Percentiles rank a stretch among this genome's conserved stretches.
Evolutionary conservation across 2,888 invertebrate species (phyloP).

Genomic region (Nasonovia ribisnigri): DNA sequence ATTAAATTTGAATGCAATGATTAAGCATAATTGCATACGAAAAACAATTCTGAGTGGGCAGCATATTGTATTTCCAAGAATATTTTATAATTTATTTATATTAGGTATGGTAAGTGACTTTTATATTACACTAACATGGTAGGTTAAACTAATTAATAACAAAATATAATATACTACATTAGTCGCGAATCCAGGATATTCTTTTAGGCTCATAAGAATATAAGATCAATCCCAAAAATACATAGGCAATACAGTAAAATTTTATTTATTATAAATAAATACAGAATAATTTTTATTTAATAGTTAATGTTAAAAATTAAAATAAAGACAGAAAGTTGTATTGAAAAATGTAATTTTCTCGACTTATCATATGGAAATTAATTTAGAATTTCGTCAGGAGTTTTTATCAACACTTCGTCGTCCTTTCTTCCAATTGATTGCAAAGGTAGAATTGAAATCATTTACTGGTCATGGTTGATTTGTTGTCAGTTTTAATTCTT

Average conservation of each 20-base stretch:
- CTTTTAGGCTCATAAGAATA: not conserved
- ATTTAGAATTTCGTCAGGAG: not conserved
- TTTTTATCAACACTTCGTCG: not conserved
- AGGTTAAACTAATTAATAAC: too few relatives aligned
- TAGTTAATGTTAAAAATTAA: not conserved
- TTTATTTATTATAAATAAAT: not conserved
- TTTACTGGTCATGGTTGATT: not conserved
- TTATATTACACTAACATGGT: too few relatives aligned
- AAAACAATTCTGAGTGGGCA: too few relatives aligned
- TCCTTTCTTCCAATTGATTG: not conserved
- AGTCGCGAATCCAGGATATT: not conserved
- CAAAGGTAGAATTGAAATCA: not conserved
- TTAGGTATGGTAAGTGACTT: too few relatives aligned
- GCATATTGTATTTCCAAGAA: too few relatives aligned
- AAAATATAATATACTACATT: too few relatives aligned
- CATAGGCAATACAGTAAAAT: not conserved
- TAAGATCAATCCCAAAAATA: not conserved
- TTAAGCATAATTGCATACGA: too few relatives aligned
- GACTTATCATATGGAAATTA: not conserved
- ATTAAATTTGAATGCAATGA: too few relatives aligned
- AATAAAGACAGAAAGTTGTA: not conserved
- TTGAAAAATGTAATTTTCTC: not conserved
- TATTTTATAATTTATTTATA: too few relatives aligned
- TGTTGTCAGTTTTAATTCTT: not conserved
- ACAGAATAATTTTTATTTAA: not conserved